A percentile compares a stretch with the other conserved stretches of the same genome.
phyloP scores from a whole-genome alignment of 2,888 invertebrate species.

The Acanthoscelides obtectus region DNA sequence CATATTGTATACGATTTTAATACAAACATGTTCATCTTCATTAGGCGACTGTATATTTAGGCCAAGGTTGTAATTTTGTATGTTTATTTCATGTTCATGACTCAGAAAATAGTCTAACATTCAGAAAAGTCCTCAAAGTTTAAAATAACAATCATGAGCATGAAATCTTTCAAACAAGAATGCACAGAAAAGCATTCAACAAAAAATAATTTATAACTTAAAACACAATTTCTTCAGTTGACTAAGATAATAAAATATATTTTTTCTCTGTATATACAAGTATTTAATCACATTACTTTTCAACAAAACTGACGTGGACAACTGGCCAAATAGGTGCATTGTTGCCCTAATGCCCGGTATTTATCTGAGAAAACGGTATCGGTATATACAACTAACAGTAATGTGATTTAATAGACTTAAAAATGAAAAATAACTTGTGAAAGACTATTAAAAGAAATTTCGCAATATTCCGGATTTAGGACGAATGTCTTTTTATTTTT shows the following conservation, averaged over 20 bases:
- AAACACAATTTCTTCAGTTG: background rate
- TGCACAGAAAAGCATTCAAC: constrained; percentile 6
- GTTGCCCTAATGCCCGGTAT: constrained; percentile 21
- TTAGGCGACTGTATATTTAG: background rate
- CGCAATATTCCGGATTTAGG: background rate
- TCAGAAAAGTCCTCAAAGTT: background rate
- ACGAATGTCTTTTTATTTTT: background rate
- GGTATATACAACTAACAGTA: constrained; percentile 8
- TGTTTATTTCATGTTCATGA: background rate
- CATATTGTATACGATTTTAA: too few species aligned
- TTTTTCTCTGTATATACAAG: constrained; percentile 28
- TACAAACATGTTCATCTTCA: background rate
- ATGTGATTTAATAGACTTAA: constrained; percentile 11
- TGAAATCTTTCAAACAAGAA: background rate
- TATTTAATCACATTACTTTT: constrained; percentile 25
- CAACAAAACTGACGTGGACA: constrained; percentile 11
- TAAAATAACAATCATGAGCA: background rate
- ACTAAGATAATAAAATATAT: constrained; percentile 32
- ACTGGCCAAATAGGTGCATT: constrained; percentile 23
- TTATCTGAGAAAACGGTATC: constrained; percentile 4
- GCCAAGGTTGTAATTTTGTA: background rate
- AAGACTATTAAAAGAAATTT: background rate
- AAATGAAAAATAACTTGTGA: constrained; percentile 7
- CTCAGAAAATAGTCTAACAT: background rate
- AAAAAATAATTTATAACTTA: constrained; percentile 25